Evolutionary conservation across 2,797 vertebrate species (phyloP), one percentile per base, ranked within the genome.

Genomic region (Rhinella marina): DNA sequence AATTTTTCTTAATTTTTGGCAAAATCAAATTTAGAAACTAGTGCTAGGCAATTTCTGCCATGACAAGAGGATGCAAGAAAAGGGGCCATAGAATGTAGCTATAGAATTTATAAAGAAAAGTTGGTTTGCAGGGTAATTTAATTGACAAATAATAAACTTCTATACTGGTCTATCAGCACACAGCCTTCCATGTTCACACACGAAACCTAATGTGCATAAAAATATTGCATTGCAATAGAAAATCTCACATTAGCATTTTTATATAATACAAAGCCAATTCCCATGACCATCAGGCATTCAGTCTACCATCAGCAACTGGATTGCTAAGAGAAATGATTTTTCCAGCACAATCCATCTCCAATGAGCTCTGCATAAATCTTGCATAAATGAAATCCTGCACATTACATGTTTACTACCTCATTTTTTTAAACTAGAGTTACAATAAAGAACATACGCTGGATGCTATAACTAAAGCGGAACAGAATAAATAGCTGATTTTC

Each of bases 321-420:
- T 78, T 78, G 12, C 25, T 56, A 27, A 78, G 8, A 78, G 75
- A 25, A 75, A 17, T 76, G 6, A 19, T 77, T 77, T 52, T 25
- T 27, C 52, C 75, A 56, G 48, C 52, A 56, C n/a, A 78, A 14
- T 78, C 41, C 52, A 16, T 56, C 50, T 56, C 75, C 75, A 78
- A 78, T 56, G 7, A 78, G n/a, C 12, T 27, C 13, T 1, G 50
- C 23, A 78, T 56, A 52, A 77, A 54, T 77, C 50, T 77, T 77
- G 50, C 13, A 77, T 77, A 78, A 78, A 25, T 56, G 11, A 56
- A 54, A 78, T 78, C 75, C 52, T 54, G 23, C 75, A 78, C 75
- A 78, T 78, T 56, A 78, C 75, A 78, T 56, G 50, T 56, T 78
- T 78, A 78, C 52, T 78, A 56, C 75, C n/a, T 25, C 50, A 21